phyloP scores from a whole-genome alignment of 2,888 invertebrate genomes.

The Formica aserva region DNA sequence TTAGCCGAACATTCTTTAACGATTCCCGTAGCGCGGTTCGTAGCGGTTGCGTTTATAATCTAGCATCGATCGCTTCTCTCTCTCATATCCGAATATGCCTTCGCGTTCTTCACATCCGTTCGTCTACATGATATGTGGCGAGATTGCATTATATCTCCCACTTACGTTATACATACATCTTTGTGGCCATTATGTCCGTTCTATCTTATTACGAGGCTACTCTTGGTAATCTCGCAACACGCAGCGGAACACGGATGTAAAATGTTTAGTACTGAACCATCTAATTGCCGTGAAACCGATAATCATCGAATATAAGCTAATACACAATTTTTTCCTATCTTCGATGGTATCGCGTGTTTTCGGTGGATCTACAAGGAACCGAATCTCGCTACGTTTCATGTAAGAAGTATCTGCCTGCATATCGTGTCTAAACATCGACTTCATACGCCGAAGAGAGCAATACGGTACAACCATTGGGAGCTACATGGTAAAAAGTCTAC shows the following conservation, averaged over 20 bases:
- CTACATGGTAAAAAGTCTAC: slow-evolving; percentile 8
- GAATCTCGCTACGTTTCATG: slow-evolving; percentile 1
- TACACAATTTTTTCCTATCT: slow-evolving; percentile 23
- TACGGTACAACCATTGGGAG: slow-evolving; percentile 5
- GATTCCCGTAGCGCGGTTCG: slow-evolving; percentile 58
- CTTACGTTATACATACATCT: slow-evolving; percentile 10
- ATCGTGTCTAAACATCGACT: slow-evolving; percentile 36
- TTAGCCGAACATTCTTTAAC: slow-evolving; percentile 77
- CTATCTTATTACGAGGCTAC: slow-evolving; percentile 29
- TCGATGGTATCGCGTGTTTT: slow-evolving; percentile 27
- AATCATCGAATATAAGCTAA: slow-evolving; percentile 50
- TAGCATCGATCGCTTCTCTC: slow-evolving; percentile 63
- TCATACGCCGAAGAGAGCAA: slow-evolving; percentile 3
- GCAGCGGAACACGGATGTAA: slow-evolving; percentile 31
- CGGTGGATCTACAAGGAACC: slow-evolving; percentile 26
- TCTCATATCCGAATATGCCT: slow-evolving; percentile 20
- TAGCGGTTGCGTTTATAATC: slow-evolving; percentile 61
- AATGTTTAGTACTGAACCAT: slow-evolving; percentile 17
- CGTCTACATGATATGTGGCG: slow-evolving; percentile 34
- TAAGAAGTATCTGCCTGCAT: slow-evolving; percentile 2
- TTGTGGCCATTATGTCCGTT: slow-evolving; percentile 18
- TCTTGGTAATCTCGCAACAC: slow-evolving; percentile 1
- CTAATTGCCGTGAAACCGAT: slow-evolving; percentile 36
- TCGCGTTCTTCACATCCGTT: neutral
- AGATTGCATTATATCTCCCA: slow-evolving; percentile 45